phyloP scores from a whole-genome alignment of 2,888 invertebrate species.

The Zhuqinia jingwanae region DNA sequence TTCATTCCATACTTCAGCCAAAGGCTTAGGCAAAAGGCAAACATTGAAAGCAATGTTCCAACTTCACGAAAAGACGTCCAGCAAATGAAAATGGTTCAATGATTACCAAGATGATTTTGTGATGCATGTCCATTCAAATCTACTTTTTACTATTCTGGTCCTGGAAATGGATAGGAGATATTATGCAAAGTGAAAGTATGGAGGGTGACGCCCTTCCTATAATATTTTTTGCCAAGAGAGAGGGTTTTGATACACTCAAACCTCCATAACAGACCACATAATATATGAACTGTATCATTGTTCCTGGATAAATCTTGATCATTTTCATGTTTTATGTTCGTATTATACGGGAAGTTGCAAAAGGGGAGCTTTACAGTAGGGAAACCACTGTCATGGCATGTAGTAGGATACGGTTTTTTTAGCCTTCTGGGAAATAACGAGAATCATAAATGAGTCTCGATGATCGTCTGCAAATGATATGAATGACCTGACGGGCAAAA shows the following conservation, averaged over 20 bases:
- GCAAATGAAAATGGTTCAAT: slow-evolving; percentile 63
- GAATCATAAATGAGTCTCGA: slow-evolving; percentile 47
- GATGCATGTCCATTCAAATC: slow-evolving; percentile 34
- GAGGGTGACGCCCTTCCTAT: slow-evolving; percentile 71
- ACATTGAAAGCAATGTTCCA: no score
- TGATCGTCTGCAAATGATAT: slow-evolving; percentile 51
- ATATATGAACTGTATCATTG: not conserved
- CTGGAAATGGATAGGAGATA: slow-evolving; percentile 49
- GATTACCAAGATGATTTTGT: slow-evolving; percentile 59
- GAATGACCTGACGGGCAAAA: slow-evolving; percentile 49
- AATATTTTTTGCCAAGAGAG: not conserved
- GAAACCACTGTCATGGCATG: no score
- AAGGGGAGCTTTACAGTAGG: no score
- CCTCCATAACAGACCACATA: not conserved
- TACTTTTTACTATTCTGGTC: no score
- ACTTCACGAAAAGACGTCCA: not conserved
- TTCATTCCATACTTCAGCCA: no score
- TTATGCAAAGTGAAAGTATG: slow-evolving; percentile 70
- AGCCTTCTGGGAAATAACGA: not conserved
- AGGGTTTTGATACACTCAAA: not conserved
- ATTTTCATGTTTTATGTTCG: not conserved
- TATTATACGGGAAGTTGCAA: no score
- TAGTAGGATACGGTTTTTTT: not conserved
- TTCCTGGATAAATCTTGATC: not conserved
- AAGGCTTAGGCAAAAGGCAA: no score